Evolutionary conservation across 2,888 invertebrate species (phyloP), one percentile per base, ranked within the genome.

Genomic region (Nematopogon swammerdamellus): DNA sequence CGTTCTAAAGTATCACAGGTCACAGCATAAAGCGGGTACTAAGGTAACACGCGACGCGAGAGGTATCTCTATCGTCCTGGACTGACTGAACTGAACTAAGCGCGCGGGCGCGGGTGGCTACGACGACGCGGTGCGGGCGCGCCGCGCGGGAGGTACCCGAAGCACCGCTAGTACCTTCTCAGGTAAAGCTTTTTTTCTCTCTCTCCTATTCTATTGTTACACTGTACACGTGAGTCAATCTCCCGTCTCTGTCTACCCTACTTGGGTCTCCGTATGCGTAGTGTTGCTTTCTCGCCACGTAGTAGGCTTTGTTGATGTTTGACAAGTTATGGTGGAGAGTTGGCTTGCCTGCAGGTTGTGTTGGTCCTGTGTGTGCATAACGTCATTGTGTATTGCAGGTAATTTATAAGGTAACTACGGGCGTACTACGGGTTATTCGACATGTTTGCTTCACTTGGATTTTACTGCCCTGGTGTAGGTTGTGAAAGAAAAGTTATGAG

Each of bases 131-230:
- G 25, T 4, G 5, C 5, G 25, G 25, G 25, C 25, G 25, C 4
- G 25, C 4, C 25, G 25, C 25, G 25, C 25, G 25, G 25, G 25
- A 6, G 25, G 25, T n/a, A n/a, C n/a, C n/a, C 25, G 25, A 14
- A 36, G n/a, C 8, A 14, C 36, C 25, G 25, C 25, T 25, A 25
- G 55, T 67, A 69, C 72, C 72, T 72, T 69, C 67, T 36, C 77
- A 76, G 79, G 77, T 77, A 77, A 60, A 62, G 56, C 60, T 60
- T 70, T 73, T 70, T 73, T 73, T 73, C 60, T 66, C 64, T 73
- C 60, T 66, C 64, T 65, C 65, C 77, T 73, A 74, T 77, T 76
- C 77, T 73, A 74, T 77, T 76, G 77, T 77, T 72, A 70, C 69
- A 58, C 66, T 61, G 62, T 69, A 70, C 76, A 75, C 74, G 75